phyloP scores from a whole-genome alignment of 2,113 vertebrate genomes.

The Chaetops frenatus region DNA sequence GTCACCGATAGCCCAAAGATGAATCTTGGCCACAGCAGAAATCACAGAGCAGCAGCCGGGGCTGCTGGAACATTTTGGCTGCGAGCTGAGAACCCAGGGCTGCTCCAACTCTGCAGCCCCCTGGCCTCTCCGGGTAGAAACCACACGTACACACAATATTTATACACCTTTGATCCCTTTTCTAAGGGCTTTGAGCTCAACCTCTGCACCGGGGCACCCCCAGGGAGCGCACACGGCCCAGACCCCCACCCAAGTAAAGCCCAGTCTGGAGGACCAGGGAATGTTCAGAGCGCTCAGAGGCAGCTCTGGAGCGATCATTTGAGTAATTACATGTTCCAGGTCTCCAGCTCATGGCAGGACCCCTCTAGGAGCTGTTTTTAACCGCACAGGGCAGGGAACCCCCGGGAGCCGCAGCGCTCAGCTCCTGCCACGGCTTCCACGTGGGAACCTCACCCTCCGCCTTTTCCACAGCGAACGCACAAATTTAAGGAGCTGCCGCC shows the following conservation, averaged over 20 bases:
- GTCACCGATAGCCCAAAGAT: accelerated
- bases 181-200: accelerated
- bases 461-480: accelerated
- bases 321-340: accelerated
- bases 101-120: no score
- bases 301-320: accelerated
- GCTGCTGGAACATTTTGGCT: no score
- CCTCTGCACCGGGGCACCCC: accelerated
- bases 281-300: accelerated
- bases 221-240: accelerated
- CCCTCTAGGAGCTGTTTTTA: accelerated
- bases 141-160: neutral
- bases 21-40: accelerated
- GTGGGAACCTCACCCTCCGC: accelerated
- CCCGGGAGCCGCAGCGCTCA: accelerated
- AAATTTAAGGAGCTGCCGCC: conserved; percentile 17
- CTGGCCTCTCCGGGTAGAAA: accelerated
- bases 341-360: accelerated
- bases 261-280: accelerated
- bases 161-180: neutral
- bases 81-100: accelerated
- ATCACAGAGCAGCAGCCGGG: no score
- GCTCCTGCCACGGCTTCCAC: accelerated
- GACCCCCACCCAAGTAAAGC: neutral
- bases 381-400: accelerated